Conservation (phyloP, 2,888 invertebrate species). For the Lucinisca nassula region DNA sequence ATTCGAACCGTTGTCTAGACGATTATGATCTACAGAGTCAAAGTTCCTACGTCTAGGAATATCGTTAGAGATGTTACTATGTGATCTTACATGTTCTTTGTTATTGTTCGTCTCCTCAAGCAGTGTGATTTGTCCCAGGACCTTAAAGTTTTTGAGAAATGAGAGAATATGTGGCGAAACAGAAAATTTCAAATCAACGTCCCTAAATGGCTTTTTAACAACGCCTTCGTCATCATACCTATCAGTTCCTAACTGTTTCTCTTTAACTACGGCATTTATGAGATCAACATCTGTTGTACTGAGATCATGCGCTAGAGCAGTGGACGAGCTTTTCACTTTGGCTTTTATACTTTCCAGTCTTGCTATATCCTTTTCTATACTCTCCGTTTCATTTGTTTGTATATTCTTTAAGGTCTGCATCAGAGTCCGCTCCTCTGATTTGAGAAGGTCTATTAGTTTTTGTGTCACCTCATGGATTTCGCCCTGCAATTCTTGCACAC, state of each 20-base stretch:
- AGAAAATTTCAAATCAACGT: slow-evolving; percentile 65
- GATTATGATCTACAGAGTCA: not conserved
- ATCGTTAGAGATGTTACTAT: not conserved
- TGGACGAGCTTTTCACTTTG: slow-evolving; percentile 29
- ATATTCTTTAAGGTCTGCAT: slow-evolving; percentile 54
- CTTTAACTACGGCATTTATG: slow-evolving; percentile 63
- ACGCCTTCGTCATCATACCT: slow-evolving; percentile 45
- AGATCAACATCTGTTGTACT: slow-evolving; percentile 60
- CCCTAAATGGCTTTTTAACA: slow-evolving; percentile 59
- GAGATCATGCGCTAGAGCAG: slow-evolving; percentile 35
- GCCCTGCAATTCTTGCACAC: slow-evolving; percentile 61
- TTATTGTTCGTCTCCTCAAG: slow-evolving; percentile 43
- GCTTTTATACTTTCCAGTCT: slow-evolving; percentile 47
- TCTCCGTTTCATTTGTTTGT: slow-evolving; percentile 52
- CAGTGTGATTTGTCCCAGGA: slow-evolving; percentile 63
- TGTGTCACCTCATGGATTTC: slow-evolving; percentile 64
- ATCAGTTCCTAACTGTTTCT: slow-evolving; percentile 51
- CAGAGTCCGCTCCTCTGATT: slow-evolving; percentile 59
- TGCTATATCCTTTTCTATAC: slow-evolving; percentile 61
- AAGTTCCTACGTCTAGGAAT: not conserved
- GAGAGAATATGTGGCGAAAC: slow-evolving; percentile 64
- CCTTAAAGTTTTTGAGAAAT: slow-evolving; percentile 67
- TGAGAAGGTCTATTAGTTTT: slow-evolving; percentile 61
- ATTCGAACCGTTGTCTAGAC: slow-evolving; percentile 20
- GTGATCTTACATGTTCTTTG: not conserved